Conservation (phyloP, 2,888 invertebrate species). For the Mythimna lalbum region DNA sequence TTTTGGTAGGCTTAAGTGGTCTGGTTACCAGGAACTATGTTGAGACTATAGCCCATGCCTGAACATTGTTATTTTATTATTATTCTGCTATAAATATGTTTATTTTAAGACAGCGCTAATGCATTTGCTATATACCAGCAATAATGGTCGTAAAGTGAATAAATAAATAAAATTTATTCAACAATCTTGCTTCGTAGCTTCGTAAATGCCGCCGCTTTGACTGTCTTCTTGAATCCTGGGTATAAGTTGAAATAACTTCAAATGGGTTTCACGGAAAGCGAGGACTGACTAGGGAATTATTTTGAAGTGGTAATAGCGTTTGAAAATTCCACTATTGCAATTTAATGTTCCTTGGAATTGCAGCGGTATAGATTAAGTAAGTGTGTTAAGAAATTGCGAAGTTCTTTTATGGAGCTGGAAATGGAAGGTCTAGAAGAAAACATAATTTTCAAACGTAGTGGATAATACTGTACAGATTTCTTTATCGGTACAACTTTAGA, state of each 20-base stretch:
- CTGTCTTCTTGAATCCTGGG: background rate
- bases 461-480: too few species aligned
- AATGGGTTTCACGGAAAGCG: conserved; percentile 8
- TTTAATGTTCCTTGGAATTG: background rate
- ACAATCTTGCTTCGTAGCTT: background rate
- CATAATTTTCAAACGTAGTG: background rate
- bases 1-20: too few species aligned
- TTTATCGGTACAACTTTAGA: too few species aligned
- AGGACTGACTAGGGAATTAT: conserved; percentile 2
- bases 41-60: too few species aligned
- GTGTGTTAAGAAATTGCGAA: conserved; percentile 21
- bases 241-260: conserved; percentile 12
- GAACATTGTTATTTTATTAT: too few species aligned
- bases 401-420: background rate
- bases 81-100: too few species aligned
- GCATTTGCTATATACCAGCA: too few species aligned
- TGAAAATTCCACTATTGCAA: conserved; percentile 12
- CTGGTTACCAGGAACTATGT: too few species aligned
- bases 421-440: background rate
- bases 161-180: background rate
- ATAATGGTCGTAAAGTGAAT: too few species aligned
- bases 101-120: too few species aligned
- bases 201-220: background rate
- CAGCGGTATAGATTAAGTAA: conserved; percentile 12
- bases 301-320: background rate